These are phyloP conservation scores for Timandra comae DNA, from an alignment of 2,888 invertebrate genomes.

Conservation along the genomic window DNA sequence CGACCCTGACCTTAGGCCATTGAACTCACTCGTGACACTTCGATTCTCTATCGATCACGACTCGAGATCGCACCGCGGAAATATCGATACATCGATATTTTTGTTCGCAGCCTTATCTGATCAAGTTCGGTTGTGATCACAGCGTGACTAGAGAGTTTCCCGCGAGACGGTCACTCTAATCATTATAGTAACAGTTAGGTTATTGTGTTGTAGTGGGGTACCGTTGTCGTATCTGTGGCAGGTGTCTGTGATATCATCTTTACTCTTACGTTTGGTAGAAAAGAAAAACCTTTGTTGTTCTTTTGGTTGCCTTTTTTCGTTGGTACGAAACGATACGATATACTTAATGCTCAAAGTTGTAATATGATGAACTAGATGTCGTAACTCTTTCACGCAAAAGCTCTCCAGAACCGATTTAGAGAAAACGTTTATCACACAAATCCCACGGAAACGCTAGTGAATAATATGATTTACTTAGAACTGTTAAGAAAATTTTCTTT, in stretches of 20 bases:
- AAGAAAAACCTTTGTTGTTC: too few relatives aligned
- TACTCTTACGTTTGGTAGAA: neutral
- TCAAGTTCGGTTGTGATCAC: conserved; percentile 33
- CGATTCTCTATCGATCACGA: conserved; percentile 76
- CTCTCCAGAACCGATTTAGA: too few relatives aligned
- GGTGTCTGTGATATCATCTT: conserved; percentile 38
- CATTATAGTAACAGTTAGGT: conserved; percentile 59
- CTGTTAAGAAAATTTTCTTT: too few relatives aligned
- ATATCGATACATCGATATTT: conserved; percentile 62
- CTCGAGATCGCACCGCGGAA: conserved; percentile 51
- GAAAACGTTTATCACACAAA: too few relatives aligned
- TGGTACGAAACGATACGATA: too few relatives aligned
- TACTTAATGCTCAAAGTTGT: too few relatives aligned
- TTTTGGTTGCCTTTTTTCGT: too few relatives aligned
- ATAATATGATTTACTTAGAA: too few relatives aligned
- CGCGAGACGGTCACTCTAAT: conserved; percentile 50
- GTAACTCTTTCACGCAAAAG: too few relatives aligned
- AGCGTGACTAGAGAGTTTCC: conserved; percentile 54
- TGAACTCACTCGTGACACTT: conserved; percentile 73
- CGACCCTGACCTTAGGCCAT: conserved; percentile 71
- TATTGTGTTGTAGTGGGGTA: conserved; percentile 53
- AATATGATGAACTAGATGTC: too few relatives aligned
- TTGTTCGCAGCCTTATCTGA: conserved; percentile 57
- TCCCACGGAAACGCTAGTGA: too few relatives aligned
- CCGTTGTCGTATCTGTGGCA: conserved; percentile 59